Base-by-base conservation (phyloP, 2,113 vertebrate species). In the Pandion haliaetus region DNA sequence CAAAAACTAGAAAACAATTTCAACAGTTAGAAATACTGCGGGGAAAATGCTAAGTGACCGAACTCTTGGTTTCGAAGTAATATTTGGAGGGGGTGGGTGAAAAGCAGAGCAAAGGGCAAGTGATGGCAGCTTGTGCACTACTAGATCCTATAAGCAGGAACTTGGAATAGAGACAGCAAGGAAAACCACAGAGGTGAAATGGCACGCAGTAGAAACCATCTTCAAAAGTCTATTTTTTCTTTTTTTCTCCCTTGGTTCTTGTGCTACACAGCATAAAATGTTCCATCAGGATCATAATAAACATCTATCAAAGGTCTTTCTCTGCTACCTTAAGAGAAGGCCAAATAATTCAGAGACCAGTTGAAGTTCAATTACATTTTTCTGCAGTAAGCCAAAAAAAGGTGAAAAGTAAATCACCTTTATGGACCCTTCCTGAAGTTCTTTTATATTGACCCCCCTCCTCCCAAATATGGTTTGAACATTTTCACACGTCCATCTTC, bases 311-410 rank as follows among this genome's bases (percentile, higher is more conserved):
- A 92, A 78, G 59, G 62, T 89, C 67, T 34, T 63, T 67, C 70
- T 95, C 74, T 88, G 17, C 88, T 72, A 28, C 70, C 31, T 87
- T 93, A 95, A 76, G 44, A 89, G 66, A 34, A 82, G 47, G 36
- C 55, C 72, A 94, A 91, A 92, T 94, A 95, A 92, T 94, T 93
- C 86, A 95, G 85, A 93, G 45, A 90, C 63, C 54, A 89, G 55
- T 69, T 96, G 92, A 98, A 95, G 86, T 94, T 93, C 87, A 90
- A 84, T 94, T 94, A 94, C 42, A 66, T 61, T 85, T 84, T 97
- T 96, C 90, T 88, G 42, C 80, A 93, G 81, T 91, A 94, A 85
- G 82, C 31, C 77, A 97, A 79, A 66, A 93, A 92, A 82, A 47
- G 77, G 76, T 78, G 77, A 79, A 67, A 93, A 87, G 62, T 91